A percentile compares a stretch with the other conserved stretches of the same genome.
phyloP scores from a whole-genome alignment of 2,113 vertebrate species.

The Grammatotria lemairii region DNA sequence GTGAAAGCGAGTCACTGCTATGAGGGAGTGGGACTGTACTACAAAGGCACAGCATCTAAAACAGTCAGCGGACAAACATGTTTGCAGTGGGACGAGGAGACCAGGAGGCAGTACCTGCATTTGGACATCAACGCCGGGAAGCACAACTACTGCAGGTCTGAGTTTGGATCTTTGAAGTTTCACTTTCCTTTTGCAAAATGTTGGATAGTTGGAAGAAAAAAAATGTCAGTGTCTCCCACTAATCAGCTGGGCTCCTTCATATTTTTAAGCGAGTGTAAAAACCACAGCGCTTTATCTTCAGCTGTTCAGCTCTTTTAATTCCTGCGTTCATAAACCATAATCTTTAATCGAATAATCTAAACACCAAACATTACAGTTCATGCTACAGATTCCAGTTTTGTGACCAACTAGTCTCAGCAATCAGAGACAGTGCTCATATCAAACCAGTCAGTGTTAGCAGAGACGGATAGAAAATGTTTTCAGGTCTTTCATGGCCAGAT shows the following conservation, averaged over 20 bases:
- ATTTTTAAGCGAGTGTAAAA: neutral
- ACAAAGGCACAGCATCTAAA: conserved; percentile 34
- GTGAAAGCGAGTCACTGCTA: conserved; percentile 23
- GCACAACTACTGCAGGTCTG: conserved; percentile 74
- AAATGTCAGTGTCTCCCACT: neutral
- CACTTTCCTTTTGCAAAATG: rapidly evolving
- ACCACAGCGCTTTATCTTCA: neutral
- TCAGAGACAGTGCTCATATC: neutral
- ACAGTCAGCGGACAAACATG: conserved; percentile 45
- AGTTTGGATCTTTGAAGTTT: neutral
- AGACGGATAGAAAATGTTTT: neutral
- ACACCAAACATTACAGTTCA: neutral
- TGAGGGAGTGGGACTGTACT: conserved; percentile 43
- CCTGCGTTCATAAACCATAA: rapidly evolving
- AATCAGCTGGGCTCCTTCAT: neutral
- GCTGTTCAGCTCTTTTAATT: neutral
- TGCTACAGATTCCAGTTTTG: neutral
- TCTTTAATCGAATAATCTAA: neutral
- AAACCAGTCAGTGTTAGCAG: neutral
- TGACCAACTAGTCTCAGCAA: neutral
- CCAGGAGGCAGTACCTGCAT: neutral
- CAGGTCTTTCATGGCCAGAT: neutral
- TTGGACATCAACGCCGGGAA: conserved; percentile 21
- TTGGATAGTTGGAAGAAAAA: neutral
- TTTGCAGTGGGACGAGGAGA: conserved; percentile 38